A percentile compares a stretch with the other conserved stretches of the same genome.
Conservation (phyloP, 2,888 invertebrate species). For the Cryptocephalus moraei region DNA sequence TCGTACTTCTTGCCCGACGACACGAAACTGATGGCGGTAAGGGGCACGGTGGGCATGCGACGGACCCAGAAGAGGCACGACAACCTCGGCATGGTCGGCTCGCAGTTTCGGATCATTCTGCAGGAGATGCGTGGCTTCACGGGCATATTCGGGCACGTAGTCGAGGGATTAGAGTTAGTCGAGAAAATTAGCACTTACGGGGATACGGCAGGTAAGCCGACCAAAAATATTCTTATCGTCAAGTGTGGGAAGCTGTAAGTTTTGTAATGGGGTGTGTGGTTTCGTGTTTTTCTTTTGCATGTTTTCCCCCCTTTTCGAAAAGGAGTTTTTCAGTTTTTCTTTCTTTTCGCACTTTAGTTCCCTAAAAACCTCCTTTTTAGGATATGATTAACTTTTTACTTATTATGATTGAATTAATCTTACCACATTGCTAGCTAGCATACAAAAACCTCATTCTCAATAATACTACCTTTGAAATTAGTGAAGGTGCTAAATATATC, state of each 20-base stretch:
- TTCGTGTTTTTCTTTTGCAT: too few species aligned
- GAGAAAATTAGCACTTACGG: conserved; percentile 70
- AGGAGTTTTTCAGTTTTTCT: too few species aligned
- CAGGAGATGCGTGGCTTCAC: conserved; percentile 77
- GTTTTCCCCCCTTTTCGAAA: too few species aligned
- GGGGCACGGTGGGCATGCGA: conserved; percentile 74
- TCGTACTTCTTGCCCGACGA: conserved; percentile 74
- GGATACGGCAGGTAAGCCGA: conserved; percentile 68
- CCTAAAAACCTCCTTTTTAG: too few species aligned
- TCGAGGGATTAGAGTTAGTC: conserved; percentile 68
- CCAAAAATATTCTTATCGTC: conserved; percentile 60
- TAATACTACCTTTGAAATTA: too few species aligned
- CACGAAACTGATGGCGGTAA: conserved; percentile 61
- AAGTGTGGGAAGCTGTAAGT: conserved; percentile 58
- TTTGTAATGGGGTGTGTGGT: not conserved
- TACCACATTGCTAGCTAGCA: too few species aligned
- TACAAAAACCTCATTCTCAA: too few species aligned
- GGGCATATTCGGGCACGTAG: conserved; percentile 70
- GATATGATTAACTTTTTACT: too few species aligned
- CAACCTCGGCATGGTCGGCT: conserved; percentile 72
- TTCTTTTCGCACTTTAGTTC: too few species aligned
- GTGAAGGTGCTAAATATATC: too few species aligned
- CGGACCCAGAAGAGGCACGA: conserved; percentile 72
- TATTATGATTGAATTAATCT: too few species aligned
- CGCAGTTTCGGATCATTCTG: conserved; percentile 71